Evolutionary conservation across 1,140 invertebrate species (phyloP), one percentile per base, ranked within the genome.

Genomic region (Ladona fulva): DNA sequence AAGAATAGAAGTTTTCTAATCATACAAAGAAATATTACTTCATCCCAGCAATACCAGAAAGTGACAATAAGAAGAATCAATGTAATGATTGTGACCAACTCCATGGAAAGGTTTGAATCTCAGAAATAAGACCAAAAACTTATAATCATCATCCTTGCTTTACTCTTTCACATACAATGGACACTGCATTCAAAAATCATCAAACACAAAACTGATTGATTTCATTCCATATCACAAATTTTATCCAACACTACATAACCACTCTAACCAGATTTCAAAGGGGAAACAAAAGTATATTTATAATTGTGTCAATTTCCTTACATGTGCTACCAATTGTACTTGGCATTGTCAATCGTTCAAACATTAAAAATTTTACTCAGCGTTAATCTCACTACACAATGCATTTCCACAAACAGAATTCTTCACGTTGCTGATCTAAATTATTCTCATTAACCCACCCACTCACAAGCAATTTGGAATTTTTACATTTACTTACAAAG

Each of bases 151-250:
- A 66, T 22, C n/a, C 52, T 66, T 22, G n/a, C 14, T 66, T 66
- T 66, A 66, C 52, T 66, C 52, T 1, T 66, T 66, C 52, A 66
- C 52, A 66, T 66, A 66, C 52, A 66, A 66, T 66, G 52, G n/a
- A 66, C 52, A 66, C 52, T 66, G 52, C 52, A 66, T 66, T 66
- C 52, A 66, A 66, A 66, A 66, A 66, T 66, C 52, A 66, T 66
- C 16, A 22, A 66, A 66, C 52, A 66, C 52, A 66, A 66, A 52
- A 66, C 52, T 66, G 52, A 66, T 66, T 66, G 52, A 66, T 66
- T 16, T 66, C 52, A 66, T 6, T 22, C 52, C 52, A 19, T 66
- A 66, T 66, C 52, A 66, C 52, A 66, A 66, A 66, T 66, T 16
- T 66, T 19, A 66, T 66, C 52, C 52, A 66, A 66, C 52, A 19